These are phyloP conservation scores for Hirundichthys speculiger DNA, from an alignment of 2,113 vertebrate species.

Conservation along the genomic window DNA sequence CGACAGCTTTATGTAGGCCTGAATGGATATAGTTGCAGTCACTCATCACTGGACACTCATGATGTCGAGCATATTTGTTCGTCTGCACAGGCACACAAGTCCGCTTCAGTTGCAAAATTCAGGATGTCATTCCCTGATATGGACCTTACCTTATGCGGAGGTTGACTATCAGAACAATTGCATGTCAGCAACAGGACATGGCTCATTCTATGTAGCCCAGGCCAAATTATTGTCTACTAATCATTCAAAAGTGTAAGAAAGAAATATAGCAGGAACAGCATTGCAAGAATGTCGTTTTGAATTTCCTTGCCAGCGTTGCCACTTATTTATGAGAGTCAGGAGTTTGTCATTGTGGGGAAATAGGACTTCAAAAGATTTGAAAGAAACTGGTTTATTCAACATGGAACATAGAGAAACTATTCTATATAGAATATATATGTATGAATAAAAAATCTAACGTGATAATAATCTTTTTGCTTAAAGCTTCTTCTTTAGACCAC, in stretches of 20 bases:
- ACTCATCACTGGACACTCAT: not conserved
- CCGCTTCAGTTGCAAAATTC: not conserved
- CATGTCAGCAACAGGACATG: slow-evolving; percentile 48
- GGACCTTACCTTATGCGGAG: slow-evolving; percentile 1
- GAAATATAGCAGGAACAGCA: slow-evolving; percentile 32
- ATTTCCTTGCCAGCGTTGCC: slow-evolving; percentile 9
- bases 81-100: not conserved
- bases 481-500: no score
- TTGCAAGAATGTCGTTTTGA: slow-evolving; percentile 28
- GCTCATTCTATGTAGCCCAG: slow-evolving; percentile 29
- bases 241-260: slow-evolving; percentile 14
- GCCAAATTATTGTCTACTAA: slow-evolving; percentile 37
- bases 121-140: slow-evolving; percentile 2
- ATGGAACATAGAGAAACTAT: no score
- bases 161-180: slow-evolving; percentile 31
- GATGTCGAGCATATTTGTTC: not conserved
- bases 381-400: not conserved
- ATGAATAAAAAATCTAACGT: no score
- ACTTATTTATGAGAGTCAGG: slow-evolving; percentile 20
- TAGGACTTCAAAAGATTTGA: slow-evolving; percentile 8
- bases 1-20: slow-evolving; percentile 4
- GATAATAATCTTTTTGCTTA: no score
- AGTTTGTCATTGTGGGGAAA: slow-evolving; percentile 14
- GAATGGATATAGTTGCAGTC: slow-evolving; percentile 6
- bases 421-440: no score